Base-by-base conservation (phyloP, 1,140 invertebrate species). In the Pseudomyrmex concolor region DNA sequence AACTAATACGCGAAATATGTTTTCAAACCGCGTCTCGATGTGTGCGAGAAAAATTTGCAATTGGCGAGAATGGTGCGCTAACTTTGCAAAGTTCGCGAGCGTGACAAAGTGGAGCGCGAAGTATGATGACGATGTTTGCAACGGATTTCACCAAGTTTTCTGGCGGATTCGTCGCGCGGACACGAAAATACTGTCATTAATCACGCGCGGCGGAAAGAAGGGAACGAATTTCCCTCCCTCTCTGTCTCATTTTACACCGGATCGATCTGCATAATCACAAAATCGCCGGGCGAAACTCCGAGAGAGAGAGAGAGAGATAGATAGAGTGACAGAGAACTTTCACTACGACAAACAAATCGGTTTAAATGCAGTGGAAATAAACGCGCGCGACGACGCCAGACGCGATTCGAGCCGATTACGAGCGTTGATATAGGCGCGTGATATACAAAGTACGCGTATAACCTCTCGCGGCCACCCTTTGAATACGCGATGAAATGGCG, bases 331-430 rank as follows among this genome's bases (percentile, higher is more conserved):
- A 48, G 19, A 12, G 13, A 50, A 2, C 22, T 17, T 62, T 19
- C 43, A 7, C 34, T 34, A 34, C 34, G 1, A 34, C 34, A 60
- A 73, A 73, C 55, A 60, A 73, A 59, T 7, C 10, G 12, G 45
- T 9, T 74, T 13, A 60, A 48, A 63, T 3, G 59, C 59, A 25
- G 15, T 74, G 45, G 12, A 50, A 63, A 74, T 74, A 74, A 74
- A 62, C 45, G 34, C 34, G 34, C 43, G 43, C 13, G 9, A 51
- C 50, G 13, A 62, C 4, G 55, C 17, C 13, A 25, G 48, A 71
- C n/a, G 51, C 15, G n/a, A 25, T 34, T 34, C 5, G 34, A n/a
- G 55, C 2, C 34, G 70, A 60, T 45, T 60, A 48, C 15, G 4
- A 73, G 22, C 15, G 22, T n/a, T 25, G 22, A 19, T 7, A 7